Percentiles rank a stretch among this genome's conserved stretches.
These are phyloP conservation scores for Deilephila elpenor DNA, from an alignment of 2,888 invertebrate genomes.

Conservation along the genomic window DNA sequence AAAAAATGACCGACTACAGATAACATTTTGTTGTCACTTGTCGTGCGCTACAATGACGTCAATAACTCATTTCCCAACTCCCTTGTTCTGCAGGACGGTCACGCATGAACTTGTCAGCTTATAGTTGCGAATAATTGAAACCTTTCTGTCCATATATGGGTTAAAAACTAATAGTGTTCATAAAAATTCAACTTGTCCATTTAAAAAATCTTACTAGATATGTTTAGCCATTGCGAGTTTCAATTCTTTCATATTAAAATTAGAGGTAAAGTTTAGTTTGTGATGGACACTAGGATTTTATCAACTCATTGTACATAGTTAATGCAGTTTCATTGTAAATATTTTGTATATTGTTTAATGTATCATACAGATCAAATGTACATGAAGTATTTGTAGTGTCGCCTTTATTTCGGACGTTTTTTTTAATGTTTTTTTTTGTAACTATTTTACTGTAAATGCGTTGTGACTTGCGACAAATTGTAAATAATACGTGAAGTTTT, in stretches of 20 bases:
- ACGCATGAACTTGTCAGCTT: no score
- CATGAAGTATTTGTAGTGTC: conserved; percentile 35
- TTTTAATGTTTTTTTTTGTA: conserved; percentile 59
- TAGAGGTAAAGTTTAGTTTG: neutral
- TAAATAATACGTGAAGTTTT: conserved; percentile 72
- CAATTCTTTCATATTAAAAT: conserved; percentile 1
- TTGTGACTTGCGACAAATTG: conserved; percentile 62
- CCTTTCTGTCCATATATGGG: neutral
- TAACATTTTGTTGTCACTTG: no score
- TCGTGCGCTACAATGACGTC: no score
- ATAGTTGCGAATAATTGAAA: neutral
- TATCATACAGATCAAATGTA: conserved; percentile 51
- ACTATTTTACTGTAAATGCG: conserved; percentile 65
- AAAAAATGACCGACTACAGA: no score
- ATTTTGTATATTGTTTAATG: conserved; percentile 46
- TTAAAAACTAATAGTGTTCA: neutral
- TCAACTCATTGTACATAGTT: conserved; percentile 30
- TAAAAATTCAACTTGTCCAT: conserved; percentile 10
- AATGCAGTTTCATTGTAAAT: conserved; percentile 51
- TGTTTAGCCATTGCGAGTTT: no score
- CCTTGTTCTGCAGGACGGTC: no score
- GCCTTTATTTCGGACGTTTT: conserved; percentile 36
- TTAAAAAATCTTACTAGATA: neutral
- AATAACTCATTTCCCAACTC: no score
- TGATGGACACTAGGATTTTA: conserved; percentile 30